Evolutionary conservation across 2,888 invertebrate genomes (phyloP), one percentile per base, ranked within the genome.

Genomic region (Volucella inflata): DNA sequence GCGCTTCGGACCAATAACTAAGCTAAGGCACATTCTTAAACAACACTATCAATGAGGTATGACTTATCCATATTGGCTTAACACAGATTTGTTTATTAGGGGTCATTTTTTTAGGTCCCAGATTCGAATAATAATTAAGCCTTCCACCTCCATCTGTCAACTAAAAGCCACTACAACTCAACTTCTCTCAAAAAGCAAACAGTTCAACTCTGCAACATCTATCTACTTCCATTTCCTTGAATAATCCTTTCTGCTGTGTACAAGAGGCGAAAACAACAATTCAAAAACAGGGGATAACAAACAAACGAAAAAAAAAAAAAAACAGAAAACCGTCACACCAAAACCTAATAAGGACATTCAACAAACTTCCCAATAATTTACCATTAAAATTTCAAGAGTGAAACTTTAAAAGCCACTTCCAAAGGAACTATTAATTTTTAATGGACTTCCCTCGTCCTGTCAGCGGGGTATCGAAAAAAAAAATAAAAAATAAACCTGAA

Each of bases 361-460:
- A 67, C 74, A 53, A 60, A 55, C 55, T 68, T 67, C 48, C 40
- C 60, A 74, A 48, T 55, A 80, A 74, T 74, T 68, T 74, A 55
- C 50, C 67, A 68, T 80, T 62, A 80, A 80, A 67, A 60, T 74
- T 80, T 80, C 46, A 74, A 74, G 74, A 80, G 74, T 74, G 40
- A 68, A 80, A 74, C 80, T 74, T 80, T 74, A 60, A 67, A 80
- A 80, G 67, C 80, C 80, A 80, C 80, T 74, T 74, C 42, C 30
- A 68, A 62, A 67, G 67, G 68, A 80, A 67, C 80, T 80, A 74
- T 74, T 68, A 67, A 74, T 67, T 59, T 74, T 74, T 80, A 80
- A 74, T 80, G 60, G 80, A 67, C 71, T 72, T 74, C 67, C 80
- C 60, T 74, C 67, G 59, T 74, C 74, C 62, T 59, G 4, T 21